Conservation (phyloP, 2,888 invertebrate genomes). For the Lasiommata megera region DNA sequence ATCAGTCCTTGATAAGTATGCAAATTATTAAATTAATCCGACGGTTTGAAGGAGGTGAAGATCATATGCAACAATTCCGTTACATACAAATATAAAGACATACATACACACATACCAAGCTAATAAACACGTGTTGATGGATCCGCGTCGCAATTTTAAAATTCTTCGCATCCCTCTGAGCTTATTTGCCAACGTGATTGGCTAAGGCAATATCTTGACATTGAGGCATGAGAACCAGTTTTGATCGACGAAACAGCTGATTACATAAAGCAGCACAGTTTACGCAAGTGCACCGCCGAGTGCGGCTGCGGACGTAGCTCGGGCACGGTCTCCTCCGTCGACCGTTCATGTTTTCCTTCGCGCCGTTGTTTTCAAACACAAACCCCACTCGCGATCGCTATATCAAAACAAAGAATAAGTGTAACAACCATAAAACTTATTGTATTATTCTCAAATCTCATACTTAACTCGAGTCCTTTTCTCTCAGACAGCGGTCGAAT, state of each 20-base stretch:
- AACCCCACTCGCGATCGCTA: slow-evolving; percentile 8
- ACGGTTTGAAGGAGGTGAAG: no score
- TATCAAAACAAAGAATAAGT: not conserved
- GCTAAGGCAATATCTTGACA: slow-evolving; percentile 36
- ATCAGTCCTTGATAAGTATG: no score
- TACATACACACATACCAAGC: no score
- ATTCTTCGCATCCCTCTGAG: not conserved
- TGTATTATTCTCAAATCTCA: not conserved
- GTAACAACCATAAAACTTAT: slow-evolving; percentile 12
- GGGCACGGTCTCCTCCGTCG: slow-evolving; percentile 24
- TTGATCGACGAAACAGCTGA: slow-evolving; percentile 49
- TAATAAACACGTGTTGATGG: no score
- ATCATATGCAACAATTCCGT: no score
- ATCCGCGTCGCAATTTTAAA: no score
- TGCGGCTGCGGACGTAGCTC: slow-evolving; percentile 34
- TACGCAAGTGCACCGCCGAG: slow-evolving; percentile 52
- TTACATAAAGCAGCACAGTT: slow-evolving; percentile 67
- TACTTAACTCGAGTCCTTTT: not conserved
- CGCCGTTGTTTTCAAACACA: slow-evolving; percentile 19
- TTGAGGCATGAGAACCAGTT: slow-evolving; percentile 44
- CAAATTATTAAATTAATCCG: no score
- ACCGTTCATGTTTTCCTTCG: slow-evolving; percentile 31
- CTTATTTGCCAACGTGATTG: slow-evolving; percentile 14
- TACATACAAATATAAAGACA: no score
- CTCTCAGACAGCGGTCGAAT: not conserved